Evolutionary conservation across 1,140 invertebrate genomes (phyloP).

Genomic region (Mesaphorura yosii): DNA sequence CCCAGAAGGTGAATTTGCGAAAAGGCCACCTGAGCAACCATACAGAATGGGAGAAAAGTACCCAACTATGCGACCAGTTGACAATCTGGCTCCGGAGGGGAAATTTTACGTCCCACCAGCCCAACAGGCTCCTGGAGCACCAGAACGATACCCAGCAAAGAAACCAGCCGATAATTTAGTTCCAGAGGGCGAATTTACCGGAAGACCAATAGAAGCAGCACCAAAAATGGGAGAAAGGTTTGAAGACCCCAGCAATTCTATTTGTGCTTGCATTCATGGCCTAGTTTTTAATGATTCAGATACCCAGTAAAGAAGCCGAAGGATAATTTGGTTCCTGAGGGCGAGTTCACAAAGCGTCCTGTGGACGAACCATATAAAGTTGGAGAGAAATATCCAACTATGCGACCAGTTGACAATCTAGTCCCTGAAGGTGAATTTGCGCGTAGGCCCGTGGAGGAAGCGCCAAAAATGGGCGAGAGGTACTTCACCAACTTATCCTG

Average conservation of each 20-base stretch:
- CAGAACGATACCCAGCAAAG: conserved; percentile 23
- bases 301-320: conserved; percentile 43
- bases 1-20: conserved; percentile 33
- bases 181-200: conserved; percentile 39
- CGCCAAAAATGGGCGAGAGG: not conserved
- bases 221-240: conserved; percentile 30
- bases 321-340: conserved; percentile 42
- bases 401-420: conserved; percentile 45
- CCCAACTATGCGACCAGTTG: conserved; percentile 8
- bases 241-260: too few relatives aligned
- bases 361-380: conserved; percentile 26
- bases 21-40: conserved; percentile 9
- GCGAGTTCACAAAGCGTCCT: conserved; percentile 26
- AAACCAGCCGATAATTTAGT: conserved; percentile 36
- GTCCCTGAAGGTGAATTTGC: conserved; percentile 37
- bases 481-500: too few relatives aligned
- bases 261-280: too few relatives aligned
- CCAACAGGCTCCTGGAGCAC: conserved; percentile 32
- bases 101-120: conserved; percentile 38
- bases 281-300: too few relatives aligned
- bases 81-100: conserved; percentile 41
- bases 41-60: conserved; percentile 15
- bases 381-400: conserved; percentile 38
- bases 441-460: conserved; percentile 32
- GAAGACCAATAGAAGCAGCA: conserved; percentile 8